A percentile compares a stretch with the other conserved stretches of the same genome.
Conservation (phyloP, 2,113 vertebrate genomes). For the Myrmecobius fasciatus region DNA sequence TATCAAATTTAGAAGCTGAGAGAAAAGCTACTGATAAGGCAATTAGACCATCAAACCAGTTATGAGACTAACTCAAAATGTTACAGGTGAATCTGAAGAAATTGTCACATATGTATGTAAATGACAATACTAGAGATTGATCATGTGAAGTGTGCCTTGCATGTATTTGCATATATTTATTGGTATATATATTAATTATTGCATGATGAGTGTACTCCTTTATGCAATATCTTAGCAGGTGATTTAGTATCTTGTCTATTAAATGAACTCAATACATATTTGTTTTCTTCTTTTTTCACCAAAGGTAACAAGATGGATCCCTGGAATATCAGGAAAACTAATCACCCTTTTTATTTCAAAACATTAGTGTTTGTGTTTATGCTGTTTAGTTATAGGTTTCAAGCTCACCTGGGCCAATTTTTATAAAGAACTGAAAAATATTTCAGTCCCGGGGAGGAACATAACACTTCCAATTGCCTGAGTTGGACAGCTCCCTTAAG, state of each 20-base stretch:
- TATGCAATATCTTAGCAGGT: not conserved
- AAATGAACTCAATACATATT: not conserved
- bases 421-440: not conserved
- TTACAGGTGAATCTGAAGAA: not conserved
- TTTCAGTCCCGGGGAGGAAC: not conserved
- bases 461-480: not conserved
- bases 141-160: not conserved
- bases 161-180: not conserved
- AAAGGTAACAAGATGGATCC: not conserved
- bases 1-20: not conserved
- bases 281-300: not conserved
- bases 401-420: not conserved
- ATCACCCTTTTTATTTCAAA: not conserved
- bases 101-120: not conserved
- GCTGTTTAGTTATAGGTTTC: not conserved
- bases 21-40: not conserved
- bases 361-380: not conserved
- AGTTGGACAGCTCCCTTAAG: not conserved
- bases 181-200: not conserved
- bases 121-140: not conserved
- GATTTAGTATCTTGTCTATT: not conserved
- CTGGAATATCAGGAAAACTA: not conserved
- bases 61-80: not conserved
- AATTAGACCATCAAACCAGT: not conserved
- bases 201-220: not conserved